Evolutionary conservation across 2,888 invertebrate species (phyloP).

Genomic region (Drosophila neotestacea): DNA sequence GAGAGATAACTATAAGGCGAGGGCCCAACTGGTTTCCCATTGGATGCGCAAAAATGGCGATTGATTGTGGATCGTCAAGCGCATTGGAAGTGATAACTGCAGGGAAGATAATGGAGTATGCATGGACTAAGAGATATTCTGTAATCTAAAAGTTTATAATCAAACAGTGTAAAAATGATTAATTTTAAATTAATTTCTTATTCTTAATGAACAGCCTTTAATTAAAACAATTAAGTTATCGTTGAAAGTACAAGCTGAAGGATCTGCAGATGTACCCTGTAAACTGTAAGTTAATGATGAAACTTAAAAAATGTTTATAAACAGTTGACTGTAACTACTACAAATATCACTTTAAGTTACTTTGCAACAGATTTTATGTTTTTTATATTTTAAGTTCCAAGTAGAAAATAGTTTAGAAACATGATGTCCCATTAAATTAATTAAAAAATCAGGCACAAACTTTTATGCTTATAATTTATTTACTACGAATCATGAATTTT

Average conservation of each 20-base stretch:
- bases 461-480: too few species aligned
- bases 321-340: too few species aligned
- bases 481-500: not conserved
- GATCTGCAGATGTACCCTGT: not conserved
- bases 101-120: not conserved
- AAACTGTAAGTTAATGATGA: not conserved
- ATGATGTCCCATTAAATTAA: not conserved
- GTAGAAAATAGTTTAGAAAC: not conserved
- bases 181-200: not conserved
- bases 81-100: slow-evolving; percentile 11
- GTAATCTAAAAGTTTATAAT: not conserved
- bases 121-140: not conserved
- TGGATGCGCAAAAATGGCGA: slow-evolving; percentile 76
- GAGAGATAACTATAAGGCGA: slow-evolving; percentile 24
- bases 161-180: not conserved
- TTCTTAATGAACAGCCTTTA: too few species aligned
- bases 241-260: too few species aligned
- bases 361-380: too few species aligned
- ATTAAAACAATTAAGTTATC: too few species aligned
- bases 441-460: too few species aligned
- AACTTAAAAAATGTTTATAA: too few species aligned
- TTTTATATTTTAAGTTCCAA: not conserved
- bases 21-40: slow-evolving; percentile 50
- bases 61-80: slow-evolving; percentile 29
- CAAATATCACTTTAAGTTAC: too few species aligned